Evolutionary conservation across 1,140 invertebrate genomes (phyloP), one percentile per base, ranked within the genome.

Genomic region (Pseudomyrmex sp.): DNA sequence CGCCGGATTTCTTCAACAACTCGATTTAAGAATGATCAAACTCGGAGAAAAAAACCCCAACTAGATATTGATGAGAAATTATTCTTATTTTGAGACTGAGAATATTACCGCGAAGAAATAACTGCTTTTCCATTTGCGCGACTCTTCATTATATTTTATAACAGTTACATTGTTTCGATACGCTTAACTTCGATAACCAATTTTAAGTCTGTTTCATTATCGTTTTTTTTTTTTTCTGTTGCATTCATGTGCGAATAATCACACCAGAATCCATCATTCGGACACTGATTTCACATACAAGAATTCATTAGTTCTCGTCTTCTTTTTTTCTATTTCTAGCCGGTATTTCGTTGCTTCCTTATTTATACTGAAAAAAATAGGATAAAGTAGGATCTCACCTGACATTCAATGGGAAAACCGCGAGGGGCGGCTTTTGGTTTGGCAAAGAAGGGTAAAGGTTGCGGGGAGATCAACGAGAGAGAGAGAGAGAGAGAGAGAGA

Each of bases 281-380:
- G 15, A 48, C 59, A 48, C 18, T 56, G 35, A 59, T 44, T 48
- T 70, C 66, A 80, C 15, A 12, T 72, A 48, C 44, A 35, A 61
- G 76, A 70, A 72, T 54, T 35, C 44, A 70, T 80, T 80, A 59
- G 44, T 68, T 54, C n/a, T 26, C 18, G 52, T 13, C 62, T 50
- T 46, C 54, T 35, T 48, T 70, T 9, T 66, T 18, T 13, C 44
- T 12, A 46, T 59, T 56, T 58, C 48, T 35, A 20, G 2, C n/a
- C 5, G 5, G 13, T 35, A 9, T 48, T 26, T 20, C 59, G 70
- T 77, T 83, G 48, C 73, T 79, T 65, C 35, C 73, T 83, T 74
- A 79, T 79, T 83, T 83, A 75, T 75, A 52, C 82, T 83, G 44
- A 76, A 83, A 35, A 18, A 83, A 79, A 68, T 59, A 46, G 23